Percentiles rank a stretch among this genome's conserved stretches.
Evolutionary conservation across 2,797 vertebrate genomes (phyloP).

Genomic region (Champsocephalus esox): DNA sequence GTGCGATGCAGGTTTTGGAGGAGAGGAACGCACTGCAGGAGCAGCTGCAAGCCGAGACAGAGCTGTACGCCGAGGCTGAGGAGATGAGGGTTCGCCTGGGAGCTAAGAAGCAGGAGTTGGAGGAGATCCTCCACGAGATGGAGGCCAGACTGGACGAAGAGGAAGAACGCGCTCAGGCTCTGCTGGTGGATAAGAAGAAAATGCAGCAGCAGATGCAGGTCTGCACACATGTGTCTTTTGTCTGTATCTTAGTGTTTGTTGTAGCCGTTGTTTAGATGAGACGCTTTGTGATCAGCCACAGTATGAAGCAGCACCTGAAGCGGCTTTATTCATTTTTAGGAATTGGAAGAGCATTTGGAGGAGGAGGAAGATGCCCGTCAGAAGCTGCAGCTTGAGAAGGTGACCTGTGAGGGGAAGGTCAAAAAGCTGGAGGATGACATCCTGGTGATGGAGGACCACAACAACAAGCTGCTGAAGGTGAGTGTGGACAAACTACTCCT

Average conservation of each 20-base stretch:
- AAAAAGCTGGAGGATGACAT: constrained; percentile 97
- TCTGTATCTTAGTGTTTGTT: neutral
- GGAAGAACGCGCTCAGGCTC: constrained; percentile 90
- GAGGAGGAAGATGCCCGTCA: constrained; percentile 96
- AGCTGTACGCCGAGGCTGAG: constrained; percentile 95
- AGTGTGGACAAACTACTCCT: constrained; percentile 17
- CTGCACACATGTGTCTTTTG: neutral
- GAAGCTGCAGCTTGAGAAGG: constrained; percentile 96
- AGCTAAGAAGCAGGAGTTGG: constrained; percentile 95
- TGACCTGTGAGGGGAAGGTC: constrained; percentile 93
- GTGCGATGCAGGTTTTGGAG: constrained; percentile 85
- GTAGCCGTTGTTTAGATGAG: neutral
- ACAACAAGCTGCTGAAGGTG: constrained; percentile 94
- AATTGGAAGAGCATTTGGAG: constrained; percentile 95
- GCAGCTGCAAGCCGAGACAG: constrained; percentile 96
- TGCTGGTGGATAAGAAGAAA: constrained; percentile 94
- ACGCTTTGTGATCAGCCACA: neutral
- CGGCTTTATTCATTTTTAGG: constrained; percentile 75
- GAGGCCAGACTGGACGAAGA: constrained; percentile 96
- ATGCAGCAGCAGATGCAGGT: constrained; percentile 98
- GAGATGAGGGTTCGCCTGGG: constrained; percentile 94
- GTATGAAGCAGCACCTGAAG: constrained; percentile 4
- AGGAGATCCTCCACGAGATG: constrained; percentile 98
- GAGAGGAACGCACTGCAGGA: constrained; percentile 93
- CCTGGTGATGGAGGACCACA: constrained; percentile 95